Base-by-base conservation (phyloP, 2,113 vertebrate species). In the Microtus pennsylvanicus region DNA sequence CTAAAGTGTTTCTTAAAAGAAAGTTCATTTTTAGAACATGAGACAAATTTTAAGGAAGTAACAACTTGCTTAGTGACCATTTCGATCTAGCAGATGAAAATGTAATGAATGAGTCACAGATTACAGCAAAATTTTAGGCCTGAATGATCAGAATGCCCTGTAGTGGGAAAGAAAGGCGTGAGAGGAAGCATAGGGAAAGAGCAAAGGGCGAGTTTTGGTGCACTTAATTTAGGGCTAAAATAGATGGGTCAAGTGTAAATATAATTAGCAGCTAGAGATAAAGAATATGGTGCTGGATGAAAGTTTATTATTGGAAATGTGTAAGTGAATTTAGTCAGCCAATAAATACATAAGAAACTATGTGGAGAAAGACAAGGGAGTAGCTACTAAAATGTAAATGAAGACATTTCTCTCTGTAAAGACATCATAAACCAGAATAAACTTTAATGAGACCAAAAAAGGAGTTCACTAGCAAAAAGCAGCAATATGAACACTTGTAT, bases 41-140 rank as follows among this genome's bases (percentile, higher is more conserved):
- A 94, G 9, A 70, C 35, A 75, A 55, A 76, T 75, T 81, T 74
- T 74, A 50, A 45, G 78, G 28, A 94, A 74, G 50, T 80, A 76
- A 75, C 7, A 87, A 87, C 38, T 85, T 65, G 58, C 47, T 89
- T 94, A 52, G 86, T 88, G 47, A 52, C 69, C 94, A 85, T 72
- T 7, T 91, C 28, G 28, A 67, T n/a, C 85, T 72, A 86, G 17
- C 8, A 81, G 19, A 67, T 91, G 63, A 87, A 95, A 92, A 94
- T 47, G 26, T 90, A 91, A n/a, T 11, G 28, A 88, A 38, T 94
- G 81, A 94, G 19, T 95, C 65, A 93, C 8, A 91, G 61, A 83
- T 72, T 26, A 76, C 80, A 8, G 7, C 58, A 65, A 76, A 82
- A 61, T 55, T 91, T 92, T 81, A 86, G 76, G 38, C 75, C 35